Evolutionary conservation across 2,888 invertebrate species (phyloP).

Genomic region (Fragum sueziense): DNA sequence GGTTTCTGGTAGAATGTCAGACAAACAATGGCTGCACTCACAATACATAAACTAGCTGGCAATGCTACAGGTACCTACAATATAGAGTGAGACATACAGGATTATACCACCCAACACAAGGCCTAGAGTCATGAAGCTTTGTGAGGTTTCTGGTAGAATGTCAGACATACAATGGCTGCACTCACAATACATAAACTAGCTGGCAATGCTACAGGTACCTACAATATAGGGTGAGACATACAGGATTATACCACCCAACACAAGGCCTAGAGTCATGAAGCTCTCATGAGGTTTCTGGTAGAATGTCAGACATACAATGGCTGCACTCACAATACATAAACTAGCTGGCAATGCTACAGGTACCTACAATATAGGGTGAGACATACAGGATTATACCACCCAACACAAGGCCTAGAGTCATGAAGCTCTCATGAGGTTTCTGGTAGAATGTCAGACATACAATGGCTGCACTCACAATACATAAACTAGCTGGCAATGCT

Average conservation of each 20-base stretch:
- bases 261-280: slow-evolving; percentile 85
- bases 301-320: slow-evolving; percentile 93
- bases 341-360: slow-evolving; percentile 90
- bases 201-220: slow-evolving; percentile 91
- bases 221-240: too few species aligned
- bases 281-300: slow-evolving; percentile 89
- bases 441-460: slow-evolving; percentile 93
- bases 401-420: slow-evolving; percentile 86
- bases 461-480: slow-evolving; percentile 92
- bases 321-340: slow-evolving; percentile 92
- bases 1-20: slow-evolving; percentile 92
- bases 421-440: slow-evolving; percentile 87
- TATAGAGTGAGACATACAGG: slow-evolving; percentile 70
- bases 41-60: slow-evolving; percentile 92
- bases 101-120: slow-evolving; percentile 89
- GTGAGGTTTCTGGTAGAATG: slow-evolving; percentile 90
- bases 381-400: slow-evolving; percentile 89
- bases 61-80: slow-evolving; percentile 88
- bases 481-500: slow-evolving; percentile 91
- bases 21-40: slow-evolving; percentile 93
- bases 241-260: slow-evolving; percentile 88
- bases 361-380: slow-evolving; percentile 87
- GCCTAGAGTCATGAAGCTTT: slow-evolving; percentile 86
- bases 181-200: slow-evolving; percentile 92
- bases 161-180: slow-evolving; percentile 92